Percentiles rank a stretch among this genome's conserved stretches.
phyloP scores from a whole-genome alignment of 2,888 invertebrate species.

The Anaspis maculata region DNA sequence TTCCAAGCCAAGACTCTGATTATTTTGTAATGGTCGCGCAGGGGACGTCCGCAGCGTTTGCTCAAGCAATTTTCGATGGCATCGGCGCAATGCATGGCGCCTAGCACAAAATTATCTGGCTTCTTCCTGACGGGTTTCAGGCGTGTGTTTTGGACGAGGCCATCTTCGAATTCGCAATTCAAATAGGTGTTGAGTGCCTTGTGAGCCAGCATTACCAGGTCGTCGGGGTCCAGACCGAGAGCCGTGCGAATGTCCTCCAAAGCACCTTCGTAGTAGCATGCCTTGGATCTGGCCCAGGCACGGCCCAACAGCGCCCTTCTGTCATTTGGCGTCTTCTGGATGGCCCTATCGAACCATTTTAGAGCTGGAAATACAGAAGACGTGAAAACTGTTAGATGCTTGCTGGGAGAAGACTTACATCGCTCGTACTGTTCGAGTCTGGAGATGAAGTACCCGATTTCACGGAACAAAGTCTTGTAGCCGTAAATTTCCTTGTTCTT shows the following conservation, averaged over 20 bases:
- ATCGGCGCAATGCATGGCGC: slow-evolving; percentile 38
- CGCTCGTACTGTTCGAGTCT: slow-evolving; percentile 34
- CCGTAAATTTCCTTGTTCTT: slow-evolving; percentile 30
- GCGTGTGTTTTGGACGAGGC: slow-evolving; percentile 32
- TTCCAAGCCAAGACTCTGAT: slow-evolving; percentile 39
- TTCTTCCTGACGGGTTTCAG: slow-evolving; percentile 31
- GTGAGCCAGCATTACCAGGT: slow-evolving; percentile 31
- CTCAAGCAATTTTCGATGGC: slow-evolving; percentile 40
- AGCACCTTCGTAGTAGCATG: slow-evolving; percentile 48
- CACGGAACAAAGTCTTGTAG: slow-evolving; percentile 31
- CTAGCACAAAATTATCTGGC: slow-evolving; percentile 38
- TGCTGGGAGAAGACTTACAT: slow-evolving; percentile 17
- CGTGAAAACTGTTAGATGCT: background rate
- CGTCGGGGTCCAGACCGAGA: slow-evolving; percentile 28
- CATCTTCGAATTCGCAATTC: slow-evolving; percentile 38
- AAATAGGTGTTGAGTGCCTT: slow-evolving; percentile 36
- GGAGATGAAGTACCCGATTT: slow-evolving; percentile 34
- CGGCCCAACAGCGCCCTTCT: slow-evolving; percentile 48
- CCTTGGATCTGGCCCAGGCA: slow-evolving; percentile 47
- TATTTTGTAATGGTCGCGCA: slow-evolving; percentile 38
- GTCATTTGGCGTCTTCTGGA: slow-evolving; percentile 38
- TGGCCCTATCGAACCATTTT: slow-evolving; percentile 32
- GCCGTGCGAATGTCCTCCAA: slow-evolving; percentile 47
- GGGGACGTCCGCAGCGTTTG: slow-evolving; percentile 34
- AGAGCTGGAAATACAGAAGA: slow-evolving; percentile 23